phyloP scores from a whole-genome alignment of 2,113 vertebrate species.

The Phrynocephalus versicolor region DNA sequence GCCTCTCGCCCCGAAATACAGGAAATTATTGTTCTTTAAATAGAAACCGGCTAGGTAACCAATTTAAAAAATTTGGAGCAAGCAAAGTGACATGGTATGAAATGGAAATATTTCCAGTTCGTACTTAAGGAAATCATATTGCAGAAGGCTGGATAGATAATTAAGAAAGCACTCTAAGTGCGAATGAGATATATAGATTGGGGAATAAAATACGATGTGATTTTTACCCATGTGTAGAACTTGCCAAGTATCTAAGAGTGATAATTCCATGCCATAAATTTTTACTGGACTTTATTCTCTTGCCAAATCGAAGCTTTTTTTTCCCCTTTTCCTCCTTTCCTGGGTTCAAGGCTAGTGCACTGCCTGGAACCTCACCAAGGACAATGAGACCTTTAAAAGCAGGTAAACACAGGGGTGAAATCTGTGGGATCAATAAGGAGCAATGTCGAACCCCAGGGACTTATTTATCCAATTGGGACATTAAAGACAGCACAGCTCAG shows the following conservation, averaged over 20 bases:
- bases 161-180: conserved; percentile 66
- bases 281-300: conserved; percentile 75
- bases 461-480: not conserved
- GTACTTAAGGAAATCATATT: conserved; percentile 58
- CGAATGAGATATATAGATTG: conserved; percentile 63
- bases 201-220: conserved; percentile 68
- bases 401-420: conserved; percentile 74
- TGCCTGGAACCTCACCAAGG: conserved; percentile 77
- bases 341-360: conserved; percentile 79
- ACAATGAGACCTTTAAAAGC: conserved; percentile 72
- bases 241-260: conserved; percentile 73
- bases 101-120: conserved; percentile 62
- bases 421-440: conserved; percentile 70
- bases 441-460: conserved; percentile 54
- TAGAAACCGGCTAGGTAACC: conserved; percentile 64
- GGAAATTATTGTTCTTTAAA: conserved; percentile 71
- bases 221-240: conserved; percentile 66
- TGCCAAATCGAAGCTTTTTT: conserved; percentile 62
- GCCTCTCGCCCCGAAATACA: conserved; percentile 62
- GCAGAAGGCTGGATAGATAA: conserved; percentile 64
- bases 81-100: conserved; percentile 56
- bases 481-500: not conserved
- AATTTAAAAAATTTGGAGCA: conserved; percentile 62
- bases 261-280: conserved; percentile 74
- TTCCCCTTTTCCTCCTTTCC: conserved; percentile 43